Base-by-base conservation (phyloP, 1,140 invertebrate species). In the Drosophila nebulosa region DNA sequence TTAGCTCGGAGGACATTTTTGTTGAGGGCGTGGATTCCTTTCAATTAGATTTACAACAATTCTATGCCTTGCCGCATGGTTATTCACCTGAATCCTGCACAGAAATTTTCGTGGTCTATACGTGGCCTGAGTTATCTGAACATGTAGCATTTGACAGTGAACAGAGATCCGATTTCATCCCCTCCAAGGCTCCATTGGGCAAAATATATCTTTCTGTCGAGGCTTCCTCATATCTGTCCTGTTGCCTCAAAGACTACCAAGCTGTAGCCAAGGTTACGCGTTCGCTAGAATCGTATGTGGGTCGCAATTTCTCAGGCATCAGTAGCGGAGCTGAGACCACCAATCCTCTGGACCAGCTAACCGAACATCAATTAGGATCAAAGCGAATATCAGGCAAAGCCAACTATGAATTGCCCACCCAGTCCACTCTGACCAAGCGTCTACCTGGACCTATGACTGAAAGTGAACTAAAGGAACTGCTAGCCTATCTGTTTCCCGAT, bases 401-500 rank as follows among this genome's bases (percentile, higher is more conserved):
- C 2, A 69, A 14, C n/a, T 88, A 67, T 24, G 84, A 88, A 12
- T 9, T 79, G 46, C 72, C 84, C 2, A 66, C 75, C 0, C 78
- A 69, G 26, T 60, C 75, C 1, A 58, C 50, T 3, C 27, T 89
- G 2, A 88, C 84, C 1, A 88, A 89, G n/a, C 60, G 64, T 79
- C 91, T 90, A 91, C 93, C 92, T 74, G 95, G 96, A 1, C 95
- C 96, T 6, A 95, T 98, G 79, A 92, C 94, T 12, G 94, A 95
- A 74, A 95, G 96, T 14, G 92, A 96, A 62, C 90, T 98, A 1
- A 94, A 95, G 76, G 93, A 95, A 27, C 94, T 98, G 62, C 89
- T 99, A 18, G 95, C 96, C 88, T 98, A 95, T 92, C 91, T 99
- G 14, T 98, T 98, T 91, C 97, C 97, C 55, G 97, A 98, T 94